Base-by-base conservation (phyloP, 1,140 invertebrate genomes). In the Ceratosolen fusciceps region DNA sequence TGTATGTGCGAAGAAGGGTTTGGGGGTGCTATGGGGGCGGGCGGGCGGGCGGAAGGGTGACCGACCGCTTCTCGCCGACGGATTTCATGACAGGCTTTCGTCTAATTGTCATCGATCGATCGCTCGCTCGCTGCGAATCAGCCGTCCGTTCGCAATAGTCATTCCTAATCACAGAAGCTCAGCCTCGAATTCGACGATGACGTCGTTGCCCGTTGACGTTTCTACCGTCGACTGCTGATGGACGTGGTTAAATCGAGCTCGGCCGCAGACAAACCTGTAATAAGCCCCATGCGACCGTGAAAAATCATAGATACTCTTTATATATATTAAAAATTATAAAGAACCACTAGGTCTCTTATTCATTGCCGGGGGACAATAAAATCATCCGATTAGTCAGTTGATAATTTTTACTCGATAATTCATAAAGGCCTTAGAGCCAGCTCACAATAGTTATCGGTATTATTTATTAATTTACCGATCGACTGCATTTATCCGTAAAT, bases 111-210 rank as follows among this genome's bases (percentile, higher is more conserved):
- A 24, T 70, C 47, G 65, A 77, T 70, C 67, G 29, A 0, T 24
- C 34, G 58, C 56, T 70, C 67, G 29, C 0, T 24, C 34, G 58
- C 56, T 58, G 77, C 60, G 56, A 79, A 79, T 79, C 77, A 79
- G 67, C 71, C 43, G 74, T 79, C 60, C 21, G 43, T 77, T 54
- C 58, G 19, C 68, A 73, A 79, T 54, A 71, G 60, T 79, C 77
- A 74, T 79, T 79, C 37, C 60, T 34, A 70, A n/a, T 43, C 67
- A 43, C n/a, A 12, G 14, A 71, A 77, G 14, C 16, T 31, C 34
- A 47, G 52, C 54, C 56, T 43, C 56, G 58, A 54, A 49, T 19
- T 29, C 14, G 60, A 16, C 29, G 24, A 7, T 24, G 37, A 10
- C 24, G 26, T 24, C 47, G 43, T 31, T 24, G 52, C 52, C 10